phyloP scores from a whole-genome alignment of 92 coral and sea anemone species.

The Virgularia gustaviana region DNA sequence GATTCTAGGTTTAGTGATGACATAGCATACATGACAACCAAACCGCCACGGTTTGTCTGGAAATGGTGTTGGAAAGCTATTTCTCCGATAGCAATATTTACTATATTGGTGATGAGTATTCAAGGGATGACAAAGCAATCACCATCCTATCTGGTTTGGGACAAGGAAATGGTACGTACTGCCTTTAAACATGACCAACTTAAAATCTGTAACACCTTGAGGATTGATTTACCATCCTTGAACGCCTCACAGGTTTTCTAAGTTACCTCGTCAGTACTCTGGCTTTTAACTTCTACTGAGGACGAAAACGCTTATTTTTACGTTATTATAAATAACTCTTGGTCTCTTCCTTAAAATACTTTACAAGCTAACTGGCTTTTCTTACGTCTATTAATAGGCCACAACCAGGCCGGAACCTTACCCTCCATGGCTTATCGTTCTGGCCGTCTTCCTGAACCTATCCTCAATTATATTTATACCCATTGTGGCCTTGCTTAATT shows the following conservation, averaged over 20 bases:
- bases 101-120: slow-evolving; percentile 80
- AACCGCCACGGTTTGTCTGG: slow-evolving; percentile 97
- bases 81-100: slow-evolving; percentile 85
- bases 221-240: neutral
- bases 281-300: too few species aligned
- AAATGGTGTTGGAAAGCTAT: slow-evolving; percentile 97
- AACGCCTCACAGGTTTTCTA: neutral
- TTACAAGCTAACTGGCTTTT: too few species aligned
- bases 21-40: slow-evolving; percentile 93
- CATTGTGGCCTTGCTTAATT: slow-evolving; percentile 72
- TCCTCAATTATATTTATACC: slow-evolving; percentile 87
- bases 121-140: slow-evolving; percentile 65
- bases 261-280: too few species aligned
- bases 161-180: slow-evolving; percentile 59
- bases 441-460: slow-evolving; percentile 73
- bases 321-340: too few species aligned
- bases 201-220: neutral
- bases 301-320: too few species aligned
- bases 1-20: slow-evolving; percentile 81
- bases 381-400: slow-evolving; percentile 46
- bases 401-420: slow-evolving; percentile 46
- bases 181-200: neutral
- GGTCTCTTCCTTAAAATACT: too few species aligned
- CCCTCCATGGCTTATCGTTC: slow-evolving; percentile 83
- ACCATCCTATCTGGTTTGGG: slow-evolving; percentile 69